Conservation (phyloP, 1,140 invertebrate species). For the Nephotettix cincticeps region DNA sequence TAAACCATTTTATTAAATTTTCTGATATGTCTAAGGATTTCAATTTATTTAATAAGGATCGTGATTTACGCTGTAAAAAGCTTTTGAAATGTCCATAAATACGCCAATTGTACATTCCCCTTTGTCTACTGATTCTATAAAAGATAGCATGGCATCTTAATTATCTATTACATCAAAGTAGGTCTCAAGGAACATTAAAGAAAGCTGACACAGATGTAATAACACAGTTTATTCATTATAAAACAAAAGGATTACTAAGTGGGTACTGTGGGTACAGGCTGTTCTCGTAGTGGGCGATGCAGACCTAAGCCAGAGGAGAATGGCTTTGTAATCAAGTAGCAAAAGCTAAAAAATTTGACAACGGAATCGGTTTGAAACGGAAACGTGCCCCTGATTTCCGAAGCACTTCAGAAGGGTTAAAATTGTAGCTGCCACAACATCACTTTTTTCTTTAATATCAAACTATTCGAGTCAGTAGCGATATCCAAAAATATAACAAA, state of each 20-base stretch:
- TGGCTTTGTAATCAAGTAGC: neutral
- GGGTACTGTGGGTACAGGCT: neutral
- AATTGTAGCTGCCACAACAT: neutral
- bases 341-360: neutral
- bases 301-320: constrained; percentile 4
- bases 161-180: too few relatives aligned
- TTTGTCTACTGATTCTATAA: too few relatives aligned
- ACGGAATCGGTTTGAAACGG: neutral
- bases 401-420: neutral
- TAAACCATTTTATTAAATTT: too few relatives aligned
- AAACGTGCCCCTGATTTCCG: neutral
- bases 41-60: too few relatives aligned
- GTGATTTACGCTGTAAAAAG: too few relatives aligned
- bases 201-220: too few relatives aligned
- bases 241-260: constrained; percentile 10
- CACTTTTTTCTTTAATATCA: neutral
- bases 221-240: constrained; percentile 11
- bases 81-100: too few relatives aligned
- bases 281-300: neutral
- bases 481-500: constrained; percentile 20
- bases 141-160: too few relatives aligned
- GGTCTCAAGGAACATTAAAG: too few relatives aligned
- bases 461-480: constrained; percentile 1
- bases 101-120: too few relatives aligned
- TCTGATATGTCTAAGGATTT: too few relatives aligned